A percentile compares a stretch with the other conserved stretches of the same genome.
These are phyloP conservation scores for Chaetophractus vellerosus DNA, from an alignment of 2,797 vertebrate genomes.

Conservation along the genomic window DNA sequence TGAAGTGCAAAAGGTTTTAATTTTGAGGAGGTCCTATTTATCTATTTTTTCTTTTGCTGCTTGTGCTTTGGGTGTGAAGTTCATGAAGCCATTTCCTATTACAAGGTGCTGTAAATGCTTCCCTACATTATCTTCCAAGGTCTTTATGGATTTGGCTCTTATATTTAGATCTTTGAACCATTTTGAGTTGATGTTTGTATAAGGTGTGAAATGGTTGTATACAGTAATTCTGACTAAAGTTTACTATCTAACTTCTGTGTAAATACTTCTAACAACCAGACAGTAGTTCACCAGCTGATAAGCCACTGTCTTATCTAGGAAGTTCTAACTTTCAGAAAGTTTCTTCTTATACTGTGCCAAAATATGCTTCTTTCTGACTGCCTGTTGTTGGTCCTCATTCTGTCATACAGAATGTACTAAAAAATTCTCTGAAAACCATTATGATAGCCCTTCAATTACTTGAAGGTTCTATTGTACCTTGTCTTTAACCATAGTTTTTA, in stretches of 20 bases:
- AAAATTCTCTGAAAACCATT: not conserved
- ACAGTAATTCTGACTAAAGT: not conserved
- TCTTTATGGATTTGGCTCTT: no score
- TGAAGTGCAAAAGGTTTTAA: no score
- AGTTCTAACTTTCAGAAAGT: constrained; percentile 36
- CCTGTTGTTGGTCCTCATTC: not conserved
- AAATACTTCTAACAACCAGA: constrained; percentile 15
- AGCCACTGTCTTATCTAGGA: constrained; percentile 8
- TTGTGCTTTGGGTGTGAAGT: no score
- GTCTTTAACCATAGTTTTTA: not conserved
- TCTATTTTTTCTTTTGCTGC: no score
- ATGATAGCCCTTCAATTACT: not conserved
- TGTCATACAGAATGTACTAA: not conserved
- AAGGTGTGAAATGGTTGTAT: not conserved
- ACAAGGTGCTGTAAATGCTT: no score
- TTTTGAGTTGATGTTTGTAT: no score
- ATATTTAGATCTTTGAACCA: no score
- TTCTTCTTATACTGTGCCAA: constrained; percentile 39
- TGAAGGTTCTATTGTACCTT: not conserved
- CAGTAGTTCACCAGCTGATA: not conserved
- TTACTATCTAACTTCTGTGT: not conserved
- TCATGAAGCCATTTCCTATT: no score
- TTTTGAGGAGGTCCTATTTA: no score
- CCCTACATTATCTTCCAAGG: no score
- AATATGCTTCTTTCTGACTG: constrained; percentile 26